These are phyloP conservation scores for Ranitomeya imitator DNA, from an alignment of 2,113 vertebrate species.

Conservation along the genomic window DNA sequence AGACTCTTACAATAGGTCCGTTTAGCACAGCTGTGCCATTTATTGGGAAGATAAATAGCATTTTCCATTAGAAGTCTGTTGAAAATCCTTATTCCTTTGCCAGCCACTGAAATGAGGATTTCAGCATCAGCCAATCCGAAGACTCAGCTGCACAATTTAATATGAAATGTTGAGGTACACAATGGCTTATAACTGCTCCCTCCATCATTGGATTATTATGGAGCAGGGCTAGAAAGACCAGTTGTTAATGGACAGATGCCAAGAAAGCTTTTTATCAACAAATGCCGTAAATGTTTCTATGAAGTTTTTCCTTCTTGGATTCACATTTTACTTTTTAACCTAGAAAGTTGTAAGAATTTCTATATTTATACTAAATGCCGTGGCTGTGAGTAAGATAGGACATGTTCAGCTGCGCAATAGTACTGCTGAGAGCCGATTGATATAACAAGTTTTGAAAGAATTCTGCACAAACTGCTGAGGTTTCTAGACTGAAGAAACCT, in stretches of 20 bases:
- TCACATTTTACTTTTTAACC: constrained; percentile 19
- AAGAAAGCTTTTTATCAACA: constrained; percentile 43
- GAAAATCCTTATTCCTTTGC: constrained; percentile 50
- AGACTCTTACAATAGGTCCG: constrained; percentile 37
- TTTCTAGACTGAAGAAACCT: too few relatives aligned
- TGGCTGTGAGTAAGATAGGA: background rate
- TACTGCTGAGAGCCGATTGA: too few relatives aligned
- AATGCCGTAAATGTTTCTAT: background rate
- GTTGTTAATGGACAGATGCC: constrained; percentile 26
- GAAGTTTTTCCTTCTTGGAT: constrained; percentile 7
- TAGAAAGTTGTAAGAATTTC: constrained; percentile 4
- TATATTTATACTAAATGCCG: background rate
- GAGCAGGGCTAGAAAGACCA: constrained; percentile 14
- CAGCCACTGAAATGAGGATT: constrained; percentile 39
- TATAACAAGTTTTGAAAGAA: too few relatives aligned
- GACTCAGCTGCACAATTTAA: constrained; percentile 10
- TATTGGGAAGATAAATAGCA: constrained; percentile 54
- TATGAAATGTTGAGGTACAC: constrained; percentile 37
- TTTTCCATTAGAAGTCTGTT: constrained; percentile 49
- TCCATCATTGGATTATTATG: constrained; percentile 48
- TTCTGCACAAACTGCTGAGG: too few relatives aligned
- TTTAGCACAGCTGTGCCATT: constrained; percentile 53
- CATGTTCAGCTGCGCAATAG: background rate
- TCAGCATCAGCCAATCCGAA: background rate
- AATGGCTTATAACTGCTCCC: constrained; percentile 28